Conservation (phyloP, 2,888 invertebrate species). For the Parthenolecanium corni region DNA sequence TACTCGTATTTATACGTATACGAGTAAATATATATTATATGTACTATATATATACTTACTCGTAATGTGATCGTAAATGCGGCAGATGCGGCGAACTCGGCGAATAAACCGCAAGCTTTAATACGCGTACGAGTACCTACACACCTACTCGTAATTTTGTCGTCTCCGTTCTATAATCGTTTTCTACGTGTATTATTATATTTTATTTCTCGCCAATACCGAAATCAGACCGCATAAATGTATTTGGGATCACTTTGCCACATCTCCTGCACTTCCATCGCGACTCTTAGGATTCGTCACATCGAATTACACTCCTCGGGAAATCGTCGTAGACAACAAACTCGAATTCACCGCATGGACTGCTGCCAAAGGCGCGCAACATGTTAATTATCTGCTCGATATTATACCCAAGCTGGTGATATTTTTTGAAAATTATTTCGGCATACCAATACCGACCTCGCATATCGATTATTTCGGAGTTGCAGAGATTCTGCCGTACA, state of each 20-base stretch:
- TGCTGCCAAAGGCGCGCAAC: background rate
- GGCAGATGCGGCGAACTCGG: no score
- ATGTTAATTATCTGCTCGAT: slow-evolving; percentile 7
- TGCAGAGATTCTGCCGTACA: slow-evolving; percentile 8
- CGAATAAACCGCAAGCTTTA: no score
- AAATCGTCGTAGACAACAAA: background rate
- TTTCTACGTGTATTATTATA: no score
- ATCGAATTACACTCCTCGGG: background rate
- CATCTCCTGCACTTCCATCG: background rate
- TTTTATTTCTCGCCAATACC: no score
- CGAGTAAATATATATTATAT: no score
- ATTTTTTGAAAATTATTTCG: slow-evolving; percentile 10
- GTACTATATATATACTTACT: no score
- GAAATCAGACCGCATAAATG: background rate
- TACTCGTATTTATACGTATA: no score
- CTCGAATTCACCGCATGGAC: slow-evolving; percentile 8
- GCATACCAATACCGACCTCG: background rate
- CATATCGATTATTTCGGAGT: slow-evolving; percentile 9
- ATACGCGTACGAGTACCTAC: no score
- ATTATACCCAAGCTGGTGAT: background rate
- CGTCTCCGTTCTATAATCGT: no score
- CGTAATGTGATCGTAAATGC: no score
- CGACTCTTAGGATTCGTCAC: slow-evolving; percentile 21
- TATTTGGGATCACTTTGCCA: slow-evolving; percentile 17
- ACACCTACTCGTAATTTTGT: no score